Base-by-base conservation (phyloP, 1,140 invertebrate genomes). In the Drosophila gunungcola region DNA sequence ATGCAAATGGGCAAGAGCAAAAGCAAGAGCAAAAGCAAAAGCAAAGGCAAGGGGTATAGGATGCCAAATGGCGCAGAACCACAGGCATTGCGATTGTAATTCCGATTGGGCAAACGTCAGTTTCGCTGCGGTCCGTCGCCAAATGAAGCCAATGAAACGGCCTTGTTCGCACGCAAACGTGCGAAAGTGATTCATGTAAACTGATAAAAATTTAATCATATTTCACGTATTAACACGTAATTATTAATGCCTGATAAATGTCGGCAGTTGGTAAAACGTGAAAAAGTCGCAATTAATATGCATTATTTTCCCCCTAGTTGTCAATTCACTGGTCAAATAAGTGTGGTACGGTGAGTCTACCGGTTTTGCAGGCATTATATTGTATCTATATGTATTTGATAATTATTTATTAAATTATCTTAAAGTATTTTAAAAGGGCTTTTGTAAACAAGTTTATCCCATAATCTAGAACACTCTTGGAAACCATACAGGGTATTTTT, bases 61-160 rank as follows among this genome's bases (percentile, higher is more conserved):
- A 65, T 53, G 61, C 38, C 61, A 61, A 67, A 78, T 73, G 74
- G 64, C 58, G 60, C 73, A 75, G 53, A 75, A 74, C 69, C 72
- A 73, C 70, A 73, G 45, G 39, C 65, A 72, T 72, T 69, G 62
- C 27, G 56, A 54, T 64, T 79, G 75, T 39, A 65, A 52, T 67
- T 58, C 42, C 29, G 60, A 76, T 55, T 73, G 52, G 55, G 53
- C 42, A 39, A 52, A 42, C 67, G 51, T 46, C 72, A 60, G 58
- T 42, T 53, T 34, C 46, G 36, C 32, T 78, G 76, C 52, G 53
- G 61, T 73, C 53, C 36, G 25, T 55, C 32, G 61, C 53, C 74
- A 83, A 86, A 86, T 79, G 75, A 88, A 79, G 83, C 75, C 84
- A 86, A 86, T 86, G 76, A 79, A 72, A 55, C 42, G 46, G 42